Conservation (phyloP, 2,113 vertebrate genomes). For the Myocastor coypus region DNA sequence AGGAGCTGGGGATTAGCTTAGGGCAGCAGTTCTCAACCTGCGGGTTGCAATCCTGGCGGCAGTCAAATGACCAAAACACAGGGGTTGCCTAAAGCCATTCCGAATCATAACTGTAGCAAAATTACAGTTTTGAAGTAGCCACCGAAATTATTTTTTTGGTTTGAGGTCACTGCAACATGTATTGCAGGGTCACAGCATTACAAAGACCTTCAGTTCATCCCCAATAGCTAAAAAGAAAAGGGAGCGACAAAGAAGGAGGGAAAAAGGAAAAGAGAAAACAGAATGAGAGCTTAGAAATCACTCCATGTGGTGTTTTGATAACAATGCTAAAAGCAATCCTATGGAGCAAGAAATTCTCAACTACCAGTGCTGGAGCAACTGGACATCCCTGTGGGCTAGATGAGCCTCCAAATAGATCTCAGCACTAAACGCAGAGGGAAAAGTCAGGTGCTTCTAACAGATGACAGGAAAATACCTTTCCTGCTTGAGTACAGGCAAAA, state of each 20-base stretch:
- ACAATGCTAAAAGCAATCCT: neutral
- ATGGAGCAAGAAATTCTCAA: neutral
- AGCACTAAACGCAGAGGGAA: conserved; percentile 25
- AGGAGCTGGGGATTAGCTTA: neutral
- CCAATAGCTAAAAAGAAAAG: neutral
- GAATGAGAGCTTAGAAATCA: neutral
- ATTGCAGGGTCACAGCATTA: too few relatives aligned
- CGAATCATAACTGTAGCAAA: too few relatives aligned
- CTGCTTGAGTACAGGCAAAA: neutral
- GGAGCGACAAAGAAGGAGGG: neutral
- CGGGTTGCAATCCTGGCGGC: too few relatives aligned
- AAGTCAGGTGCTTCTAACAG: neutral
- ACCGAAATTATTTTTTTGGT: too few relatives aligned
- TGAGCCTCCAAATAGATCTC: neutral
- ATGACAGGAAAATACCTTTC: conserved; percentile 3
- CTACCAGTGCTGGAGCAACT: neutral
- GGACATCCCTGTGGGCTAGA: conserved; percentile 14
- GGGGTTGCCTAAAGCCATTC: too few relatives aligned
- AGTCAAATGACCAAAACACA: too few relatives aligned
- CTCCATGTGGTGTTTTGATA: neutral
- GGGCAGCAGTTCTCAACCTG: too few relatives aligned
- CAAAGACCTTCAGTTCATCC: neutral
- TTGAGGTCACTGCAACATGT: too few relatives aligned
- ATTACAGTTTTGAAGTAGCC: too few relatives aligned
- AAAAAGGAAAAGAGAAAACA: neutral